Evolutionary conservation across 2,888 invertebrate genomes (phyloP).

Genomic region (Drosophila kambysellisi): DNA sequence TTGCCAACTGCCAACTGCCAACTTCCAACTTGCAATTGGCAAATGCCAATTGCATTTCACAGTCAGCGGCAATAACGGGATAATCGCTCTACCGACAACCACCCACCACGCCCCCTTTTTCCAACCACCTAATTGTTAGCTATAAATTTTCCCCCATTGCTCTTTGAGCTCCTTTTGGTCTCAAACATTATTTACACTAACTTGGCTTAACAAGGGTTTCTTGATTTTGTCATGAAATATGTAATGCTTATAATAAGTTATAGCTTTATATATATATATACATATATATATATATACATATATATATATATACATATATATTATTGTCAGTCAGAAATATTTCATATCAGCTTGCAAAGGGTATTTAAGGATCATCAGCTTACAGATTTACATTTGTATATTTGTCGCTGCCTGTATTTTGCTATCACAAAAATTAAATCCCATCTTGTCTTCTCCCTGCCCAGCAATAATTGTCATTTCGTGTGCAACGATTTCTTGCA

Average conservation of each 20-base stretch:
- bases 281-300: no score
- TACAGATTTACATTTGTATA: not conserved
- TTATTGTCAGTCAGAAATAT: not conserved
- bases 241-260: not conserved
- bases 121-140: slow-evolving; percentile 62
- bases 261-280: not conserved
- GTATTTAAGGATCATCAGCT: not conserved
- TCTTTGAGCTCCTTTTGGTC: not conserved
- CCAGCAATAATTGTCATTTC: slow-evolving; percentile 48
- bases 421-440: not conserved
- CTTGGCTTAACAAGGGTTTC: slow-evolving; percentile 7
- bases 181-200: slow-evolving; percentile 15
- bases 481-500: slow-evolving; percentile 38
- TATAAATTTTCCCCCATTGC: slow-evolving; percentile 64
- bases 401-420: not conserved
- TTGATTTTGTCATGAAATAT: not conserved
- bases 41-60: slow-evolving; percentile 20
- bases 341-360: not conserved
- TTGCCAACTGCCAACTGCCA: slow-evolving; percentile 8
- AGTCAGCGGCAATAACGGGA: slow-evolving; percentile 35
- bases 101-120: no score
- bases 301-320: no score
- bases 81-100: slow-evolving; percentile 21
- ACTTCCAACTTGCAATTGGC: slow-evolving; percentile 10
- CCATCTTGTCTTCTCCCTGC: not conserved